These are phyloP conservation scores for Pocillopora meandrina DNA, from an alignment of 92 coral and sea anemone genomes.

Conservation along the genomic window DNA sequence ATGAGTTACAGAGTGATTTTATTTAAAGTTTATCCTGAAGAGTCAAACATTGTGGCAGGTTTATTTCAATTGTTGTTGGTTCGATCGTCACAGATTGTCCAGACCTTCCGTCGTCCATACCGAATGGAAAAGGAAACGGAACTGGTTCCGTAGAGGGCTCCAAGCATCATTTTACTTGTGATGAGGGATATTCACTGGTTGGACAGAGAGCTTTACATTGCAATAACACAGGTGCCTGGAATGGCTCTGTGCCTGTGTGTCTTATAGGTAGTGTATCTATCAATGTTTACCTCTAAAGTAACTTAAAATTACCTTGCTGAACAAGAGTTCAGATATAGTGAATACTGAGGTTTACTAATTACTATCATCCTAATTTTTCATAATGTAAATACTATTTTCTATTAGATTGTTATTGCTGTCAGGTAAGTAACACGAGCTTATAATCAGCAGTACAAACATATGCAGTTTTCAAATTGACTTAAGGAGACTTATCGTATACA, in stretches of 20 bases:
- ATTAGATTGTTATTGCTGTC: no score
- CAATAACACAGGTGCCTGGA: slow-evolving; percentile 48
- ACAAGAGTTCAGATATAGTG: not conserved
- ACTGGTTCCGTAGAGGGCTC: slow-evolving; percentile 38
- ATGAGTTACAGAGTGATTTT: no score
- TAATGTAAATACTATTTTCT: no score
- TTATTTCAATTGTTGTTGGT: not conserved
- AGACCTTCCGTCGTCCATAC: slow-evolving; percentile 26
- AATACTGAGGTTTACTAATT: not conserved
- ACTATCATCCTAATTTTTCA: no score
- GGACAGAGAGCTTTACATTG: slow-evolving; percentile 27
- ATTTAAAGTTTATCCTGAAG: no score
- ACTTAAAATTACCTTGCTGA: no score
- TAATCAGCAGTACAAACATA: no score
- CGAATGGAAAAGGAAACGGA: slow-evolving; percentile 17
- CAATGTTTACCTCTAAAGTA: not conserved
- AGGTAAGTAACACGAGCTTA: no score
- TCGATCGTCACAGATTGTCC: slow-evolving; percentile 21
- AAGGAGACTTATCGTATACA: no score
- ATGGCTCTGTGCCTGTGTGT: slow-evolving; percentile 56
- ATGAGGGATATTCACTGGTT: slow-evolving; percentile 36
- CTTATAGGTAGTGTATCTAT: slow-evolving; percentile 5
- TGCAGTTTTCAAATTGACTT: no score
- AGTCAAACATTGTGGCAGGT: not conserved
- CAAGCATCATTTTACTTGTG: slow-evolving; percentile 11